Base-by-base conservation (phyloP, 1,140 invertebrate species). In the Drosophila pallidifrons region DNA sequence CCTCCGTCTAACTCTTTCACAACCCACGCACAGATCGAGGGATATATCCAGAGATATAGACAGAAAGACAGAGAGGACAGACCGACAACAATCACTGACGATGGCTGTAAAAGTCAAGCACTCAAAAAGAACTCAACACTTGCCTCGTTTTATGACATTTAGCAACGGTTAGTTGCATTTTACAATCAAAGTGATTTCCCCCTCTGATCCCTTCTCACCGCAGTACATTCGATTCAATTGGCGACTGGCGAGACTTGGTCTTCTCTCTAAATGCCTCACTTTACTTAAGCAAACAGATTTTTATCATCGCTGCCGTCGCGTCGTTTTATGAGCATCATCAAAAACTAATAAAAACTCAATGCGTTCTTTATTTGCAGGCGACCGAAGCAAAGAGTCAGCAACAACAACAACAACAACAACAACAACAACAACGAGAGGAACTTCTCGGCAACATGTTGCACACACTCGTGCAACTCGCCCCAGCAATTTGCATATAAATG, bases 281-380 rank as follows among this genome's bases (percentile, higher is more conserved):
- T 88, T 89, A 88, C 83, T 89, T 83, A 78, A 79, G 85, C 83
- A 88, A 89, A 88, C 85, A 89, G 83, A 88, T 87, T 88, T 87
- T 88, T 88, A 89, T 88, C 83, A 89, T 82, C 77, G 72, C 74
- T 73, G 81, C 74, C 82, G 82, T 86, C 82, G 82, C 82, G 69
- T 83, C 85, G 80, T 88, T 88, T 88, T 88, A 88, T 88, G 85
- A 81, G 78, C 85, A 89, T 88, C 85, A 88, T 88, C 85, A 88
- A 88, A 88, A 88, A 88, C 85, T 88, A 88, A 88, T 88, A 88
- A 88, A 88, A 88, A 89, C 81, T 89, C 85, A 85, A 88, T 88
- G 85, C 85, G 85, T 85, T 88, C 81, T 88, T 88, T 88, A 88
- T 88, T 88, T 88, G 83, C 83, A 88, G 83, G 77, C 82, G 85